Evolutionary conservation across 2,113 vertebrate species (phyloP).

Genomic region (Willisornis vidua): DNA sequence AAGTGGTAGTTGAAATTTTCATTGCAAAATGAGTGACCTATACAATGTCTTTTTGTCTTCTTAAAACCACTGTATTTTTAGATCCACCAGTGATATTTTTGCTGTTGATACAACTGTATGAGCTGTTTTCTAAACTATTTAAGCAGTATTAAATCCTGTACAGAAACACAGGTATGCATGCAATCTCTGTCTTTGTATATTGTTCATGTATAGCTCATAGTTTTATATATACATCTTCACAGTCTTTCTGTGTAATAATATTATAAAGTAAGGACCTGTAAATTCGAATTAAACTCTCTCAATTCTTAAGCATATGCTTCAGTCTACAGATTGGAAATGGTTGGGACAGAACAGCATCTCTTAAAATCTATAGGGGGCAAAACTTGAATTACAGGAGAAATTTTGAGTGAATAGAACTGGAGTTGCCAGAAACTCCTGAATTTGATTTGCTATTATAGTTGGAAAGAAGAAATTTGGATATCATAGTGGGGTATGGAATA

Average conservation of each 20-base stretch:
- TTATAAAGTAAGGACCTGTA: neutral
- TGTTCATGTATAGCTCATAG: neutral
- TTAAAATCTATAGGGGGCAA: neutral
- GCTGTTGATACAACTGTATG: neutral
- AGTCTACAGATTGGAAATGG: neutral
- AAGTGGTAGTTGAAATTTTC: neutral
- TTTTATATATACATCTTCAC: neutral
- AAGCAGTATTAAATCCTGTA: neutral
- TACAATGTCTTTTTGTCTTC: neutral
- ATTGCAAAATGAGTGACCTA: neutral
- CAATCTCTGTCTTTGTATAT: neutral
- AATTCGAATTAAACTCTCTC: neutral
- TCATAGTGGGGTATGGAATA: neutral
- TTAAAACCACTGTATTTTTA: neutral
- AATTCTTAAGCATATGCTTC: neutral
- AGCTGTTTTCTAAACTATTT: neutral
- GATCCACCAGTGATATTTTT: neutral
- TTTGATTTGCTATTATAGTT: neutral
- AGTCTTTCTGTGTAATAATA: neutral
- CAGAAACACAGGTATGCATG: neutral
- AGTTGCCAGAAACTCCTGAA: neutral
- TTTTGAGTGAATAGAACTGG: neutral
- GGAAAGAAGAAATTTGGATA: conserved; percentile 6
- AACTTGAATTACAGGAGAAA: neutral
- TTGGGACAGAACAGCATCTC: neutral